A percentile compares a stretch with the other conserved stretches of the same genome.
These are phyloP conservation scores for Chelonia mydas DNA, from an alignment of 2,797 vertebrate genomes.

Conservation along the genomic window DNA sequence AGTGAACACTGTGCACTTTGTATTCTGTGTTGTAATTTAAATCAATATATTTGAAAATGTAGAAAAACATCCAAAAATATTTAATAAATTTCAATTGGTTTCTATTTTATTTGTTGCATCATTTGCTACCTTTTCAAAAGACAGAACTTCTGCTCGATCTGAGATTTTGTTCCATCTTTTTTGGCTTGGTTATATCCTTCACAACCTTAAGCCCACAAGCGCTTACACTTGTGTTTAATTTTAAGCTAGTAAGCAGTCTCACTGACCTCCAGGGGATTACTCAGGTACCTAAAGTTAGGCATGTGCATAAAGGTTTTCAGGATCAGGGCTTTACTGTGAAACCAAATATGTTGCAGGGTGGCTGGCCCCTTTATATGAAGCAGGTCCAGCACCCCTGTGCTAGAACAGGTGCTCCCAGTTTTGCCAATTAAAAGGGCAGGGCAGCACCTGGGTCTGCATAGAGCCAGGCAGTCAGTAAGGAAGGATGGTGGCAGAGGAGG, in stretches of 20 bases:
- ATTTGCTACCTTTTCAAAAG: background rate
- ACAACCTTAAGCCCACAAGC: background rate
- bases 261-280: background rate
- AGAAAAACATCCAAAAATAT: too few relatives aligned
- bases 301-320: background rate
- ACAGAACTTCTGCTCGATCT: background rate
- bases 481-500: background rate
- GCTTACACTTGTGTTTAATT: fast-evolving
- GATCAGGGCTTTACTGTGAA: fast-evolving
- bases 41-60: too few relatives aligned
- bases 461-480: background rate
- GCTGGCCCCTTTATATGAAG: background rate
- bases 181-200: background rate
- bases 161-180: background rate
- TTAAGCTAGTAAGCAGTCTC: background rate
- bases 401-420: background rate
- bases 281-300: background rate
- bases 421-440: background rate
- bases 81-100: too few relatives aligned
- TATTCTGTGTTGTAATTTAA: too few relatives aligned
- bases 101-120: background rate
- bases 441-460: background rate
- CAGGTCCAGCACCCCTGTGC: background rate
- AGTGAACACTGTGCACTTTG: too few relatives aligned
- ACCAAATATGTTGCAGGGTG: background rate